phyloP scores from a whole-genome alignment of 2,888 invertebrate species.

The Coenonympha arcania region DNA sequence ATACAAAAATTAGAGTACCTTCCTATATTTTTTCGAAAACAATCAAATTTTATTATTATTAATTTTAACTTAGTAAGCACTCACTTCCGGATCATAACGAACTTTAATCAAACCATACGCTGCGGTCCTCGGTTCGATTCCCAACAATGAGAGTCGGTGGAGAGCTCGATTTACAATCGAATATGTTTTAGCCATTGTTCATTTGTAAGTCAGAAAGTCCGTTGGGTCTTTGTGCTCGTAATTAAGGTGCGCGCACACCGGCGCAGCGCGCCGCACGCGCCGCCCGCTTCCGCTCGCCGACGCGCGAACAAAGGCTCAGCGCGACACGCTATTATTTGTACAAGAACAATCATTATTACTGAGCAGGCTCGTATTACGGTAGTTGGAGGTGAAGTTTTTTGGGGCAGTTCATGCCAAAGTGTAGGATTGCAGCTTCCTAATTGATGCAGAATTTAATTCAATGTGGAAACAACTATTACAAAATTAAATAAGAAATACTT shows the following conservation, averaged over 20 bases:
- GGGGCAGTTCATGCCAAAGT: slow-evolving; percentile 29
- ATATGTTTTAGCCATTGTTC: slow-evolving; percentile 30
- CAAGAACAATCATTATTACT: slow-evolving; percentile 48
- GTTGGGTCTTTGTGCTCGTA: slow-evolving; percentile 28
- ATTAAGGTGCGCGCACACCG: slow-evolving; percentile 34
- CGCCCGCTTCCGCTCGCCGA: slow-evolving; percentile 46
- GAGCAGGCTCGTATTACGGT: slow-evolving; percentile 48
- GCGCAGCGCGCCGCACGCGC: slow-evolving; percentile 27
- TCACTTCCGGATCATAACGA: neutral
- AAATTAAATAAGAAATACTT: no score
- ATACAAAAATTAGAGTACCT: no score
- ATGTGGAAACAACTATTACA: no score
- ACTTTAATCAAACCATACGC: neutral
- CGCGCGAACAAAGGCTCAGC: slow-evolving; percentile 66
- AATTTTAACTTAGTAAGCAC: no score
- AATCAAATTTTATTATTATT: no score
- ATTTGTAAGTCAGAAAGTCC: slow-evolving; percentile 34
- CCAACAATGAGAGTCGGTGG: slow-evolving; percentile 1
- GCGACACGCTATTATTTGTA: slow-evolving; percentile 58
- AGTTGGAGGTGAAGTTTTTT: slow-evolving; percentile 24
- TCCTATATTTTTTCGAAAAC: no score
- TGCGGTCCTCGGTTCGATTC: no score
- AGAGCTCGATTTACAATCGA: slow-evolving; percentile 14
- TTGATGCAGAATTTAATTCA: neutral
- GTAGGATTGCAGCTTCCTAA: slow-evolving; percentile 1